phyloP scores from a whole-genome alignment of 2,888 invertebrate genomes.

The Germaria angustata region DNA sequence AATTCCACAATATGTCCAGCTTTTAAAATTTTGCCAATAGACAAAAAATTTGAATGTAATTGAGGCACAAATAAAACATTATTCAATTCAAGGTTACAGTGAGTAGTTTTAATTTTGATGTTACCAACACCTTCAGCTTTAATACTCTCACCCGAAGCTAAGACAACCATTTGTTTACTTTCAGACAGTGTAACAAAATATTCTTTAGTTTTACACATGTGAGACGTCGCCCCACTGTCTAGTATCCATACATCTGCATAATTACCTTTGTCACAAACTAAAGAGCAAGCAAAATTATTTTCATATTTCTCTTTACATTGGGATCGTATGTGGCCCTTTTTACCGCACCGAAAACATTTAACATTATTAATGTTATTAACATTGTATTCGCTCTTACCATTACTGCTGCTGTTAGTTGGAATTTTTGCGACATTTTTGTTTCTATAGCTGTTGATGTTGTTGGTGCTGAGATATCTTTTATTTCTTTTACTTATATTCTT shows the following conservation, averaged over 20 bases:
- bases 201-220: no score
- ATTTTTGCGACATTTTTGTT: no score
- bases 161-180: no score
- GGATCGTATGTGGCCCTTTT: not conserved
- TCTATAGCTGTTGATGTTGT: not conserved
- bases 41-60: conserved; percentile 33
- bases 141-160: no score
- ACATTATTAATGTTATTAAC: conserved; percentile 23
- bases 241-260: no score
- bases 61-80: conserved; percentile 6
- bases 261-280: not conserved
- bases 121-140: no score
- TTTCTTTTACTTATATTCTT: not conserved
- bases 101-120: not conserved
- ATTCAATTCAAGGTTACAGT: not conserved
- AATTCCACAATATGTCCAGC: not conserved
- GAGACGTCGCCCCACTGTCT: no score
- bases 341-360: conserved; percentile 22
- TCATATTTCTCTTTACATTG: conserved; percentile 6
- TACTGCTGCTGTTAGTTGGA: no score
- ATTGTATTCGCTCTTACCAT: not conserved
- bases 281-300: conserved; percentile 23
- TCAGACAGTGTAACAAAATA: no score
- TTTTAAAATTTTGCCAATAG: conserved; percentile 21
- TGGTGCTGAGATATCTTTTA: not conserved